These are phyloP conservation scores for Rhizomys pruinosus DNA, from an alignment of 2,113 vertebrate species.

Conservation along the genomic window DNA sequence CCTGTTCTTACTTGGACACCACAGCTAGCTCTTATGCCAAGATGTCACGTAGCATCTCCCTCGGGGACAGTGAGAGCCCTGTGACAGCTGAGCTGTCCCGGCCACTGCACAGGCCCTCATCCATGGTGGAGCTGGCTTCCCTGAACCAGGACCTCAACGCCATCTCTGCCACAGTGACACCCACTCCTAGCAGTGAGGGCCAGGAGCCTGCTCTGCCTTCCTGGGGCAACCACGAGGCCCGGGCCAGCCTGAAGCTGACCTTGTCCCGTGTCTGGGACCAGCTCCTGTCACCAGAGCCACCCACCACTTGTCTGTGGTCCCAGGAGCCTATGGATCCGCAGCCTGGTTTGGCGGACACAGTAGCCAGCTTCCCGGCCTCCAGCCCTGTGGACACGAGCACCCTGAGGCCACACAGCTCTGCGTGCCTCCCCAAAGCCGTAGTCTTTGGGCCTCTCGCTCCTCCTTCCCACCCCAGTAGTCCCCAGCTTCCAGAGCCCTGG, in stretches of 20 bases:
- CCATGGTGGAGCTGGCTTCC: constrained; percentile 65
- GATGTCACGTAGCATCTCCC: constrained; percentile 75
- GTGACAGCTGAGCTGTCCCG: constrained; percentile 7
- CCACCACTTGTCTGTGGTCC: constrained; percentile 23
- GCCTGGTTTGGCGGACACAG: not conserved
- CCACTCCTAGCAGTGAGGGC: not conserved
- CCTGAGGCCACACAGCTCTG: constrained; percentile 45
- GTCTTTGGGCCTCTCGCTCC: not conserved
- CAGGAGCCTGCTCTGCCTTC: constrained; percentile 2
- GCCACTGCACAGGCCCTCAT: constrained; percentile 37
- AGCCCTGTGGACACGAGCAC: constrained; percentile 75
- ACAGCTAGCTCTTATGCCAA: constrained; percentile 83
- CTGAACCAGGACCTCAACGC: constrained; percentile 39
- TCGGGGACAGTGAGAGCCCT: constrained; percentile 68
- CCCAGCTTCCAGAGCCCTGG: constrained; percentile 58
- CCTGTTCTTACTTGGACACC: constrained; percentile 78
- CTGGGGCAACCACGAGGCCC: constrained; percentile 80
- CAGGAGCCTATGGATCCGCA: constrained; percentile 51
- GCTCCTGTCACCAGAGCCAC: constrained; percentile 55
- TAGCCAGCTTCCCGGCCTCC: constrained; percentile 53
- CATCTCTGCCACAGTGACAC: not conserved
- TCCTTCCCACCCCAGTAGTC: constrained; percentile 28
- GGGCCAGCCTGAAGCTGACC: constrained; percentile 75
- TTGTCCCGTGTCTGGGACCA: constrained; percentile 62
- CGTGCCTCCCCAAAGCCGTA: constrained; percentile 40